Conservation (phyloP, 1,140 invertebrate genomes). For the Eriocheir sinensis region DNA sequence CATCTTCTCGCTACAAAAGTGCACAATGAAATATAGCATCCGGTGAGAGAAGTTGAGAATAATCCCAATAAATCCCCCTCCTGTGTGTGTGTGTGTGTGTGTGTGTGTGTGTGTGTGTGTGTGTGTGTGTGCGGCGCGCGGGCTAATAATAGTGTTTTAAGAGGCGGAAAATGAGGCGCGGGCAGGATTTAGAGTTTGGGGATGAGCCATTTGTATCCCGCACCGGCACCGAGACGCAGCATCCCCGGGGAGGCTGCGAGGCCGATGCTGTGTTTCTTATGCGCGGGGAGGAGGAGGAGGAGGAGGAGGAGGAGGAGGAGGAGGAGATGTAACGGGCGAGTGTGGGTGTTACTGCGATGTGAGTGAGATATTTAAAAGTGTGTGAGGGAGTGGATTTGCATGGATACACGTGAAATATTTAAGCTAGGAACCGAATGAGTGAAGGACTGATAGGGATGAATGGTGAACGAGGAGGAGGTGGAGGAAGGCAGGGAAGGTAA, state of each 20-base stretch:
- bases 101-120: constrained; percentile 32
- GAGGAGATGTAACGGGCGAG: neutral
- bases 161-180: constrained; percentile 48
- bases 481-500: neutral
- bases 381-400: no score
- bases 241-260: neutral
- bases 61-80: constrained; percentile 37
- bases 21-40: constrained; percentile 50
- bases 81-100: constrained; percentile 20
- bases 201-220: constrained; percentile 62
- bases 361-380: neutral
- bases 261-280: neutral
- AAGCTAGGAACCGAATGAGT: neutral
- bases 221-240: neutral
- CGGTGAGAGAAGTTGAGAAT: constrained; percentile 30
- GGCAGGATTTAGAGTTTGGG: constrained; percentile 10
- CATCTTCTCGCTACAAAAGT: constrained; percentile 44
- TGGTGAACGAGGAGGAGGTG: neutral
- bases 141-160: constrained; percentile 71
- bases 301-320: neutral
- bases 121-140: constrained; percentile 47
- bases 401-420: no score
- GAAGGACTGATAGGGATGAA: neutral
- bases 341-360: neutral
- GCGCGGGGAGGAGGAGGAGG: neutral